Evolutionary conservation across 2,797 vertebrate genomes (phyloP), one percentile per base, ranked within the genome.

Genomic region (Siniperca obscura): DNA sequence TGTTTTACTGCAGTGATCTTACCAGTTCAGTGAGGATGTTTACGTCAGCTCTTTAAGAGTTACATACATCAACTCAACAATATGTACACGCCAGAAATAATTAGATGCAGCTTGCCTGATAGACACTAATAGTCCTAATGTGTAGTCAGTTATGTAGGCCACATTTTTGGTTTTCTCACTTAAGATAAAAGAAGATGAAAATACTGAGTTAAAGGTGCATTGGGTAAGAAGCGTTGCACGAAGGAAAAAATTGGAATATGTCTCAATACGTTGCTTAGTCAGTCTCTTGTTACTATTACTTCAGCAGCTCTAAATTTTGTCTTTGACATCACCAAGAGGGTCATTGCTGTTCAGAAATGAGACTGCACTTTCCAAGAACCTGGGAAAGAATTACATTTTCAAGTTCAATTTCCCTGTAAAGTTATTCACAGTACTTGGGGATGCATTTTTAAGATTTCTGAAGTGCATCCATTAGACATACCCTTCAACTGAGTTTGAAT

Each of bases 401-500:
- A 57, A 38, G 67, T 60, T 74, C 11, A 46, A 3, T 62, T 73
- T 59, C 57, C 67, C 4, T 36, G 25, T 36, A n/a, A 75, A 66
- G 16, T 50, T 38, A 38, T 68, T 71, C 36, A 50, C 34, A 44
- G 34, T 13, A 25, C 60, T 52, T 46, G 25, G 69, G 27, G 65
- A 52, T 48, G 13, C 22, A 75, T 78, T 66, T 38, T 44, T 67
- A 17, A 52, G 13, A 52, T 59, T 69, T 53, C 65, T 70, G 22
- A 66, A 77, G 57, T 71, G 70, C 34, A 76, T 19, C 72, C 56
- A 71, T 84, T 76, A 36, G 16, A 79, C 65, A 52, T 25, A 9
- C 66, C 46, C 72, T 89, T 77, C 77, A 74, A 82, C 53, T 9
- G 8, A 80, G 59, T 73, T 50, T 56, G 70, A 87, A 78, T 74